Evolutionary conservation across 2,888 invertebrate species (phyloP), one percentile per base, ranked within the genome.

Genomic region (Mythimna pallens): DNA sequence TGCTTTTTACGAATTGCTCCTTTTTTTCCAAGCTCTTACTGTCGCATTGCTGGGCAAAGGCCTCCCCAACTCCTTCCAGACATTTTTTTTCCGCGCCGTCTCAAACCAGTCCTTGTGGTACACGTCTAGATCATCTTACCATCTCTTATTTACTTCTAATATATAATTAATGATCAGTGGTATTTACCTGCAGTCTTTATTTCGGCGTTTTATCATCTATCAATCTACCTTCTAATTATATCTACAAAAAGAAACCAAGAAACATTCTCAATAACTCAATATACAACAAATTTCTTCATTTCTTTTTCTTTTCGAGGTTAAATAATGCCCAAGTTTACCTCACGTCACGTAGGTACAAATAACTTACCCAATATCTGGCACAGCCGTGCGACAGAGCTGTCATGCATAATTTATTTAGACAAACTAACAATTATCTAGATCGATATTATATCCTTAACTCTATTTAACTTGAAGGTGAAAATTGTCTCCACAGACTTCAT

Each of bases 401-500:
- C 30, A 64, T 80, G 59, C 66, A 80, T 78, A 57, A 80, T 74
- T 78, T 65, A 69, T 58, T 63, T 43, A 64, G 50, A 25, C 34
- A 62, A 69, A 66, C 58, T 52, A 75, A 75, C 63, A n/a, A 22
- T 57, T 67, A 65, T 54, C 25, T 58, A 58, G 47, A 68, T 76
- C 71, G 54, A 71, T 76, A 65, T 43, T 59, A 10, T 47, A 61
- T 50, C 12, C 65, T 65, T 73, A 43, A 59, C 47, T n/a, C 36
- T 76, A 55, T 65, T 65, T 57, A 22, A 65, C 30, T 57, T 59
- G 34, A 55, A 79, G 64, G 67, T 79, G 25, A 52, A 58, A 74
- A 74, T 78, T 65, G 47, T 30, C 20, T 17, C n/a, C 36, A 52
- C 22, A 47, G 47, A 47, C 47, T 47, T 47, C 47, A 5, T 20